These are phyloP conservation scores for Microctonus brassicae DNA, from an alignment of 2,888 invertebrate genomes.

Conservation along the genomic window DNA sequence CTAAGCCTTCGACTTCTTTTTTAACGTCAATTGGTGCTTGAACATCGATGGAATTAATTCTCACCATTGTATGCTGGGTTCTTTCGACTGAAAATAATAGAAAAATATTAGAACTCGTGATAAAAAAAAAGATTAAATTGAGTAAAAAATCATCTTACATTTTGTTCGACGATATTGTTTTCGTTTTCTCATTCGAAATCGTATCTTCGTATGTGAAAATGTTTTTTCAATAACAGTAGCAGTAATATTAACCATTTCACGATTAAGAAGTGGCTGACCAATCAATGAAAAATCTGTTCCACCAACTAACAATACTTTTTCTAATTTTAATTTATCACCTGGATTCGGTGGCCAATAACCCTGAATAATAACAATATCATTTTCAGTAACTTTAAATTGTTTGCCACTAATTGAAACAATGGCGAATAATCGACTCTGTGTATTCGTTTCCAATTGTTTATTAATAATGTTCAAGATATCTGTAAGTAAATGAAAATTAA, in stretches of 20 bases:
- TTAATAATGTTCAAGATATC: background rate
- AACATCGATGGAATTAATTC: constrained; percentile 82
- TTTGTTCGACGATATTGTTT: constrained; percentile 84
- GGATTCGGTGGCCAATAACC: constrained; percentile 87
- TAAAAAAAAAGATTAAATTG: background rate
- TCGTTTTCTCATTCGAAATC: constrained; percentile 82
- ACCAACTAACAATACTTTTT: constrained; percentile 87
- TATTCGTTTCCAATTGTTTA: background rate
- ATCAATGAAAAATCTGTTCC: constrained; percentile 84
- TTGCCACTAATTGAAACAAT: constrained; percentile 85
- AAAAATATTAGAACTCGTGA: constrained; percentile 21
- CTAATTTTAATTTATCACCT: constrained; percentile 84
- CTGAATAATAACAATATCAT: constrained; percentile 86
- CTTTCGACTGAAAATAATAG: constrained; percentile 72
- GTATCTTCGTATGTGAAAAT: constrained; percentile 82
- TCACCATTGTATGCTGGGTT: constrained; percentile 79
- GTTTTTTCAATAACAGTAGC: constrained; percentile 90
- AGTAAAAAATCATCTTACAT: constrained; percentile 70
- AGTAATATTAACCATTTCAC: constrained; percentile 80
- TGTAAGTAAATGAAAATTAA: background rate
- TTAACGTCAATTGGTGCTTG: constrained; percentile 73
- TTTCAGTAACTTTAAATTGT: constrained; percentile 87
- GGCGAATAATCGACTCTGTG: constrained; percentile 81
- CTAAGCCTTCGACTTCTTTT: constrained; percentile 67
- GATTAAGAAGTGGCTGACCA: constrained; percentile 83